Percentiles rank a stretch among this genome's conserved stretches.
Conservation (phyloP, 2,888 invertebrate species). For the Drosophila fungiperda region DNA sequence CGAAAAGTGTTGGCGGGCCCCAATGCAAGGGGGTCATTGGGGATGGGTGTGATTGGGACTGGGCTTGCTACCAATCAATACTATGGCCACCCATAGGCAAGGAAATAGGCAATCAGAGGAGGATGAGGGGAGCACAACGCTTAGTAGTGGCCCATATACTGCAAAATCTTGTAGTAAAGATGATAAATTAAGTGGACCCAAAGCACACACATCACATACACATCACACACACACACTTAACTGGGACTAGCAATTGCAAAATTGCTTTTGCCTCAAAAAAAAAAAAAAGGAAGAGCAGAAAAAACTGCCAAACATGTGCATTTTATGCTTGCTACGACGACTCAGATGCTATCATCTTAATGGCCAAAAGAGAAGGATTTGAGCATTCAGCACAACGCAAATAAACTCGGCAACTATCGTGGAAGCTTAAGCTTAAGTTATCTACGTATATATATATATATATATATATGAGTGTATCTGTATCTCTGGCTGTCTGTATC, state of each 20-base stretch:
- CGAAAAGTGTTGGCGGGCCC: background rate
- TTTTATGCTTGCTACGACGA: slow-evolving; percentile 19
- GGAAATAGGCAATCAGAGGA: too few relatives aligned
- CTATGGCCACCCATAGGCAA: background rate
- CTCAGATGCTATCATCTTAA: slow-evolving; percentile 36
- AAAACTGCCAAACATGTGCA: slow-evolving; percentile 19
- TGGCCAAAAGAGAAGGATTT: slow-evolving; percentile 13
- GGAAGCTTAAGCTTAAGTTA: slow-evolving; percentile 46
- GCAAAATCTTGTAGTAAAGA: slow-evolving; percentile 11
- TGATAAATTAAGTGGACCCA: slow-evolving; percentile 19
- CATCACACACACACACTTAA: slow-evolving; percentile 4
- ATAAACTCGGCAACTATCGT: slow-evolving; percentile 22
- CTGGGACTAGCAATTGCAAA: slow-evolving; percentile 29
- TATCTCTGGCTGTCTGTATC: slow-evolving; percentile 32
- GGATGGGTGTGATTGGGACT: background rate
- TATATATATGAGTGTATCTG: slow-evolving; percentile 27
- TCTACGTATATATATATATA: slow-evolving; percentile 24
- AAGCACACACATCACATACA: background rate
- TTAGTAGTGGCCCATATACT: slow-evolving; percentile 3
- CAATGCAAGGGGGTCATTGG: background rate
- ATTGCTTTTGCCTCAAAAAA: slow-evolving; percentile 24
- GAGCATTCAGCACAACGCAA: slow-evolving; percentile 9
- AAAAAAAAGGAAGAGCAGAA: background rate
- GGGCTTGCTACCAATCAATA: background rate
- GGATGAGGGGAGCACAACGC: background rate